Base-by-base conservation (phyloP, 1,140 invertebrate species). In the Cherax destructor region DNA sequence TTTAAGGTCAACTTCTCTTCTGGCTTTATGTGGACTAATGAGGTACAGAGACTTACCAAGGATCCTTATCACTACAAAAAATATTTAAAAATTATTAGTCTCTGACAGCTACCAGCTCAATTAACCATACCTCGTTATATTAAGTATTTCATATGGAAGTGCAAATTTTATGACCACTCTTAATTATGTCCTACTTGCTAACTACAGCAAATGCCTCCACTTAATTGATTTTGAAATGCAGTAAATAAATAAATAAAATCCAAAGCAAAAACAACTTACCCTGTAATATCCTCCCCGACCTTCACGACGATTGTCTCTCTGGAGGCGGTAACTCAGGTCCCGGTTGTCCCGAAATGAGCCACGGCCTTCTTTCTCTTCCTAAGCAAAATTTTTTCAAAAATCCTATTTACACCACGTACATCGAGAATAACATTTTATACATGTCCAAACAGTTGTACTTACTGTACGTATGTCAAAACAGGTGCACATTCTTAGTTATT, bases 231-330 rank as follows among this genome's bases (percentile, higher is more conserved):
- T 21, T 79, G 24, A 79, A 21, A 79, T 18, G 13, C 9, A 56
- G 13, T 56, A 79, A 79, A 79, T 50, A 50, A n/a, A 50, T 56
- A 79, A 79, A 79, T 50, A 50, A n/a, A 50, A 11, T 21, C 9
- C 5, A 21, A 49, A 79, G 30, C 59, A 65, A 7, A 3, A 59
- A 56, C 24, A 69, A 79, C 77, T 65, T 88, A 88, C 87, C 61
- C 76, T 69, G 65, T 69, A 91, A 72, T 91, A 80, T 30, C 89
- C 89, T 80, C 89, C 89, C 4, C 89, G 81, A 30, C 89, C 89
- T 56, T 91, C 89, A 18, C 83, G 81, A 1, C 83, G 83, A 2
- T n/a, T 47, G 7, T 91, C 89, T 13, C 89, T 30, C 24, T 79
- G 83, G 1, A 59, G 81, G 47, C 56, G 69, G 24, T 80, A 50